A percentile compares a stretch with the other conserved stretches of the same genome.
Evolutionary conservation across 2,797 vertebrate genomes (phyloP).

Genomic region (Channa striata): DNA sequence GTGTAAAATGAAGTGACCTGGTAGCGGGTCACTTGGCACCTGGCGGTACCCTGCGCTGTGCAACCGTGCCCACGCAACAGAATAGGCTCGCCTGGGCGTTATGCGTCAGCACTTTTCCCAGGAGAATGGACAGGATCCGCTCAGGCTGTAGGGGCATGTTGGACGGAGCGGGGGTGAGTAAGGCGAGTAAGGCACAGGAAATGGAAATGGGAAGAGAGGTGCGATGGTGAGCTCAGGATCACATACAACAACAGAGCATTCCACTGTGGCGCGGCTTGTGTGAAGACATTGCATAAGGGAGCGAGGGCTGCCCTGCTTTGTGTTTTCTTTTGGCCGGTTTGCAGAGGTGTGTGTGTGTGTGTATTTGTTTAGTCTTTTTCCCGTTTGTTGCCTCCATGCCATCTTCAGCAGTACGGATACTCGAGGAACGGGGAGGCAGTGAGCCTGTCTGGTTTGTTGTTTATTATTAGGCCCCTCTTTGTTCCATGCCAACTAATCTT

Average conservation of each 20-base stretch:
- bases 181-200: conserved; percentile 65
- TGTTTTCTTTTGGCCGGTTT: conserved; percentile 24
- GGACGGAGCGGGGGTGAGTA: conserved; percentile 42
- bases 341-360: conserved; percentile 31
- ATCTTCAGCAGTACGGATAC: conserved; percentile 23
- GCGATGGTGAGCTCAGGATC: conserved; percentile 56
- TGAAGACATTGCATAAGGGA: conserved; percentile 2
- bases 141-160: conserved; percentile 53
- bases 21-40: conserved; percentile 55
- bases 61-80: conserved; percentile 46
- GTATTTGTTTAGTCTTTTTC: conserved; percentile 40
- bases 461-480: conserved; percentile 72
- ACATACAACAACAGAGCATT: conserved; percentile 46
- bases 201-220: conserved; percentile 71
- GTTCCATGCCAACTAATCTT: conserved; percentile 70
- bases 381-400: conserved; percentile 16
- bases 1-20: conserved; percentile 32
- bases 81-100: conserved; percentile 56
- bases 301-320: conserved; percentile 17
- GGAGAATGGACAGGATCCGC: conserved; percentile 64
- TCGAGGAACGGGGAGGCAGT: conserved; percentile 23
- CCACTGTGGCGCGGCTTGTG: conserved; percentile 32
- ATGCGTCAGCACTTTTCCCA: conserved; percentile 75
- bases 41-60: conserved; percentile 32
- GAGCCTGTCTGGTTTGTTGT: conserved; percentile 43